These are phyloP conservation scores for Cossypha niveicapilla DNA, from an alignment of 2,797 vertebrate species.

Conservation along the genomic window DNA sequence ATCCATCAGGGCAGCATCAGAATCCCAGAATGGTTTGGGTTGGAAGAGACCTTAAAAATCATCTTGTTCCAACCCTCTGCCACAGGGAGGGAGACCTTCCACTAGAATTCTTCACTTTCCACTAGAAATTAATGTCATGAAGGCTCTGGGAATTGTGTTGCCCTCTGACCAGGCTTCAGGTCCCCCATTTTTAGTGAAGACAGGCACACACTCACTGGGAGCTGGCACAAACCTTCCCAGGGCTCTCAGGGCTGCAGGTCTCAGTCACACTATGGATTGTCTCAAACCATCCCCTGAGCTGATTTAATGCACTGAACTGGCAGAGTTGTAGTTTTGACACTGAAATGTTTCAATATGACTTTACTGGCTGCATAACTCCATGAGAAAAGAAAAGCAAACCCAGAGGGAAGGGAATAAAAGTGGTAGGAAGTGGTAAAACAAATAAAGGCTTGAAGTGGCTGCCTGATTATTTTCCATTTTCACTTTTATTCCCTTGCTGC, in stretches of 20 bases:
- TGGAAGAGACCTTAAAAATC: neutral
- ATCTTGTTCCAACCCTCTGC: neutral
- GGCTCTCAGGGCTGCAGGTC: accelerated
- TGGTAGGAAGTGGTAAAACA: neutral
- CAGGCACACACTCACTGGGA: neutral
- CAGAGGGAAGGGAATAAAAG: neutral
- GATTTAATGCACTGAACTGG: neutral
- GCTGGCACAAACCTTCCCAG: neutral
- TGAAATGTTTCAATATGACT: neutral
- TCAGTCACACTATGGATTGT: accelerated
- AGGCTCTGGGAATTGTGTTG: neutral
- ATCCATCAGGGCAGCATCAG: too few relatives aligned
- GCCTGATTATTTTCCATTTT: neutral
- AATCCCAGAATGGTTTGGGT: neutral
- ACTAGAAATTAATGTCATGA: neutral
- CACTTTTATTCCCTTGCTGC: neutral
- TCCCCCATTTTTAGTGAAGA: neutral
- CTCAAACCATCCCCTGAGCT: neutral
- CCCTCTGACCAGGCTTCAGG: neutral
- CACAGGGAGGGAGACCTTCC: neutral
- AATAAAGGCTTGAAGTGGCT: neutral
- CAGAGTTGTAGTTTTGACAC: neutral
- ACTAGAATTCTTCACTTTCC: neutral
- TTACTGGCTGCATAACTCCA: neutral
- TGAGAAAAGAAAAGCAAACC: neutral